Conservation (phyloP, 1,140 invertebrate genomes). For the Brachionus rotundiformis region DNA sequence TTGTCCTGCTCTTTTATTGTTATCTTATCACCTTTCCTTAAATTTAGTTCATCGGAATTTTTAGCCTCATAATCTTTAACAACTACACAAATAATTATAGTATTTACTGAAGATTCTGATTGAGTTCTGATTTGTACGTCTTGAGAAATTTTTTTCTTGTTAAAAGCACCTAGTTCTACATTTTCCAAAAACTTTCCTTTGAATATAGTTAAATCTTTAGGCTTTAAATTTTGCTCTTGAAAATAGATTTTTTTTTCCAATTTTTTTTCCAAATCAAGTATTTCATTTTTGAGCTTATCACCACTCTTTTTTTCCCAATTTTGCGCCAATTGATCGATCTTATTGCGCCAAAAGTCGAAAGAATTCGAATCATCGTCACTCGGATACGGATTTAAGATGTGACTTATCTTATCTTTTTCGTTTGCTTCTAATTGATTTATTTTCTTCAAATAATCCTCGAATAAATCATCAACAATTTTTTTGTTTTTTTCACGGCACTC, state of each 20-base stretch:
- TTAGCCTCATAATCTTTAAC: neutral
- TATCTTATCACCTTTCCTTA: neutral
- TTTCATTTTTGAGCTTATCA: neutral
- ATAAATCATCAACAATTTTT: conserved; percentile 1
- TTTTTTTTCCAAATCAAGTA: neutral
- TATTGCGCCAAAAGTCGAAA: neutral
- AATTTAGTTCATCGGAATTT: neutral
- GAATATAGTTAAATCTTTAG: neutral
- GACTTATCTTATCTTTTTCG: neutral
- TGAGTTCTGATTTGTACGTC: neutral
- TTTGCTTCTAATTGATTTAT: neutral
- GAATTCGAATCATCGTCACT: conserved; percentile 36
- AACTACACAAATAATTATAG: neutral
- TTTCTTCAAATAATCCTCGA: neutral
- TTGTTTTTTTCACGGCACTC: neutral
- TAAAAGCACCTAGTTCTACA: neutral
- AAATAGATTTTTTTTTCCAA: neutral
- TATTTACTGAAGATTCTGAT: too few species aligned
- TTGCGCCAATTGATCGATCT: neutral
- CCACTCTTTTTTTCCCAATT: neutral
- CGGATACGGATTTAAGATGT: conserved; percentile 6
- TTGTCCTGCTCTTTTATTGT: neutral
- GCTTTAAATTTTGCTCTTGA: neutral
- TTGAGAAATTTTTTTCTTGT: neutral
- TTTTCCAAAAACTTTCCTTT: neutral